A percentile compares a stretch with the other conserved stretches of the same genome.
Conservation (phyloP, 2,113 vertebrate genomes). For the Gadus chalcogrammus region DNA sequence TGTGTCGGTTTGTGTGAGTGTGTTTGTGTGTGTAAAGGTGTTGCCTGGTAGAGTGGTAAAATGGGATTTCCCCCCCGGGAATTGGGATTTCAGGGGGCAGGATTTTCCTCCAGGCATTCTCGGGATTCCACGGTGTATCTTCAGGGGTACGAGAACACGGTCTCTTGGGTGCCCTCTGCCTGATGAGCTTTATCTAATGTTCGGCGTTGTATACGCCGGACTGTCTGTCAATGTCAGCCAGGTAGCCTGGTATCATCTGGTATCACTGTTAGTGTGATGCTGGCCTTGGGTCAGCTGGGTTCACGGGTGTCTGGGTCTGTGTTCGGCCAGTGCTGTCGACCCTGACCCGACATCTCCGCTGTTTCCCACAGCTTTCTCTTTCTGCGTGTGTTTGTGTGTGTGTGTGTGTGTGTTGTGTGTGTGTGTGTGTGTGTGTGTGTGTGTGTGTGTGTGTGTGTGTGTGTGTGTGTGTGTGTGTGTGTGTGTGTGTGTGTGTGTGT, state of each 20-base stretch:
- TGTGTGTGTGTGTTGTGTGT: constrained; percentile 18
- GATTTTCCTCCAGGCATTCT: too few relatives aligned
- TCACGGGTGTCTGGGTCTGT: constrained; percentile 64
- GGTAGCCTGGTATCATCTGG: constrained; percentile 29
- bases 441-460: constrained; percentile 17
- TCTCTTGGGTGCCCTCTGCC: too few relatives aligned
- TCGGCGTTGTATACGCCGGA: not conserved
- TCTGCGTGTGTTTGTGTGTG: constrained; percentile 21
- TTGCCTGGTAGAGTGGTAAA: too few relatives aligned
- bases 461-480: constrained; percentile 13
- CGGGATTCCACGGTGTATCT: too few relatives aligned
- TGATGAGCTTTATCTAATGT: too few relatives aligned
- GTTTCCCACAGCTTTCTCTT: constrained; percentile 61
- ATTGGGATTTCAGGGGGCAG: too few relatives aligned
- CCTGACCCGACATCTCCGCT: constrained; percentile 60
- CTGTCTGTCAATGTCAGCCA: constrained; percentile 60
- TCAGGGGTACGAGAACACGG: too few relatives aligned
- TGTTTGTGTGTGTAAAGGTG: not conserved
- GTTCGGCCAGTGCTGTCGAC: constrained; percentile 59
- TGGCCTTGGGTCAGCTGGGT: constrained; percentile 64
- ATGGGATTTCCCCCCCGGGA: too few relatives aligned
- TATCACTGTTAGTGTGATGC: constrained; percentile 62
- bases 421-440: constrained; percentile 10
- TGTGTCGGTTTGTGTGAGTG: constrained; percentile 1
- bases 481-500: constrained; percentile 9